A percentile compares a stretch with the other conserved stretches of the same genome.
phyloP scores from a whole-genome alignment of 2,797 vertebrate species.

The Dryobates pubescens region DNA sequence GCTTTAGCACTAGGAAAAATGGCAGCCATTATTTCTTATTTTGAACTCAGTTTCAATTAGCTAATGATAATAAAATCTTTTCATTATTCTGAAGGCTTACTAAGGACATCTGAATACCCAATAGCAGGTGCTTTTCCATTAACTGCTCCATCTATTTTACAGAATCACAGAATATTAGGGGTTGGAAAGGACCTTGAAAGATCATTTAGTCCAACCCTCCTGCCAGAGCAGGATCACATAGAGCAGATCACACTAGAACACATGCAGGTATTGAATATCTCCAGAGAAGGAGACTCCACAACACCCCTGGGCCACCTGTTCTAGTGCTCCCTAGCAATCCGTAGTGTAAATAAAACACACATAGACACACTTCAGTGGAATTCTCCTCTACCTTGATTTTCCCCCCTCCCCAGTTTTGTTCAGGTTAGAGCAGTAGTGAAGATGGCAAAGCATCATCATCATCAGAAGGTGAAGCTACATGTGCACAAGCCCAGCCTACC shows the following conservation, averaged over 20 bases:
- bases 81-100: constrained; percentile 37
- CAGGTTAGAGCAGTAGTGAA: not conserved
- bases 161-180: not conserved
- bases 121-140: constrained; percentile 58
- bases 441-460: not conserved
- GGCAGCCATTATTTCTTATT: constrained; percentile 19
- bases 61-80: constrained; percentile 40
- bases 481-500: not conserved
- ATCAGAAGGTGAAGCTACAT: not conserved
- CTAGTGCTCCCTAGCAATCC: not conserved
- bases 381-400: not conserved
- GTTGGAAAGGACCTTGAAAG: too few species aligned
- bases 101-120: constrained; percentile 19
- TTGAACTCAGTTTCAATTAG: constrained; percentile 43
- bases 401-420: not conserved
- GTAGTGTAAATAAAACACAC: constrained; percentile 33
- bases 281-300: too few species aligned
- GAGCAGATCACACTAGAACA: too few species aligned
- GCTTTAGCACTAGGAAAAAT: not conserved
- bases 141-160: constrained; percentile 39
- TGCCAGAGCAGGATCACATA: too few species aligned
- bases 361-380: not conserved
- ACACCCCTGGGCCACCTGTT: too few species aligned
- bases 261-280: too few species aligned
- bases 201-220: too few species aligned